Evolutionary conservation across 2,888 invertebrate species (phyloP).

Genomic region (Falcaria lacertinaria): DNA sequence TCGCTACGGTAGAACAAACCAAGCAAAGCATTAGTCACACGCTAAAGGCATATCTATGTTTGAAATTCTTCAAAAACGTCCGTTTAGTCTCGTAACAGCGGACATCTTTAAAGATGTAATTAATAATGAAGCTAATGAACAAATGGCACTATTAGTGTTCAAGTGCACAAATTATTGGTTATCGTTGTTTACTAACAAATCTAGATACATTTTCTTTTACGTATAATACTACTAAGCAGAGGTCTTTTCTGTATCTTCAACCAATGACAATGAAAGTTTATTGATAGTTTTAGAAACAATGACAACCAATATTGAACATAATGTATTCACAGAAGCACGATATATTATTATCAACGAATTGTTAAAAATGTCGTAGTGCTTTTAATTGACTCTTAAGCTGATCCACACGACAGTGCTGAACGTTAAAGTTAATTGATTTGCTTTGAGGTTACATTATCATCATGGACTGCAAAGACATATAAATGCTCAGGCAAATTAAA

Average conservation of each 20-base stretch:
- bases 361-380: constrained; percentile 61
- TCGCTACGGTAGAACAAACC: constrained; percentile 79
- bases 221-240: background rate
- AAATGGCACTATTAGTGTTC: constrained; percentile 75
- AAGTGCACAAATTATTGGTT: constrained; percentile 69
- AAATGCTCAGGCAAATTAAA: background rate
- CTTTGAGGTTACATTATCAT: constrained; percentile 65
- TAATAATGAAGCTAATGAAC: constrained; percentile 75
- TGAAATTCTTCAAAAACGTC: constrained; percentile 55
- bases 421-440: constrained; percentile 57
- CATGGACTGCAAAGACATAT: background rate
- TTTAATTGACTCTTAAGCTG: constrained; percentile 55
- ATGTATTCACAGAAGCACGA: constrained; percentile 76
- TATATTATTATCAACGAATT: constrained; percentile 59
- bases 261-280: constrained; percentile 23
- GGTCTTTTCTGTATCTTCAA: too few relatives aligned
- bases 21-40: constrained; percentile 81
- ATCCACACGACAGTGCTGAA: constrained; percentile 69
- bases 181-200: constrained; percentile 40
- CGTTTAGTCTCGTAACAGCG: constrained; percentile 70
- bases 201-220: background rate
- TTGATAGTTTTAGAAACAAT: constrained; percentile 45
- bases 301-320: constrained; percentile 67
- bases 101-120: constrained; percentile 57
- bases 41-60: constrained; percentile 70